phyloP scores from a whole-genome alignment of 2,888 invertebrate genomes.

The Myathropa florea region DNA sequence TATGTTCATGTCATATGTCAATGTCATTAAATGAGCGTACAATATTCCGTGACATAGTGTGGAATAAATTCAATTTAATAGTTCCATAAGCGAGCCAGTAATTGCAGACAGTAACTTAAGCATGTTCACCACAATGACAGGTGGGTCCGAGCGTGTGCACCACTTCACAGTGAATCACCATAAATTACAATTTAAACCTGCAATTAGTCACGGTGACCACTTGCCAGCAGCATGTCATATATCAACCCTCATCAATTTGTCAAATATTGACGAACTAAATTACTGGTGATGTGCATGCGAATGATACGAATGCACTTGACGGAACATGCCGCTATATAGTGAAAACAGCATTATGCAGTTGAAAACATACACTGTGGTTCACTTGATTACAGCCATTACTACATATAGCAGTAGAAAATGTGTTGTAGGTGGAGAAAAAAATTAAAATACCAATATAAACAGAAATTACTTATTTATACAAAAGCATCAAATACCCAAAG shows the following conservation, averaged over 20 bases:
- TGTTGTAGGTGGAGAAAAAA: too few relatives aligned
- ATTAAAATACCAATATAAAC: too few relatives aligned
- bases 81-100: conserved; percentile 25
- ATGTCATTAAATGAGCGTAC: conserved; percentile 13
- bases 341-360: too few relatives aligned
- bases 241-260: conserved; percentile 50
- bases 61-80: conserved; percentile 53
- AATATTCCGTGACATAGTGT: conserved; percentile 7
- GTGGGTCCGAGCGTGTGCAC: not conserved
- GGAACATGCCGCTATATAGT: too few relatives aligned
- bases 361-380: too few relatives aligned
- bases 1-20: conserved; percentile 1
- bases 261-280: conserved; percentile 46
- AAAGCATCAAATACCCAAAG: too few relatives aligned
- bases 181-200: conserved; percentile 42
- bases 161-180: conserved; percentile 27
- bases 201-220: conserved; percentile 31
- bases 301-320: not conserved
- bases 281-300: not conserved
- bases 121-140: not conserved
- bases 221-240: conserved; percentile 16
- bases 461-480: too few relatives aligned
- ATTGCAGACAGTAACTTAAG: conserved; percentile 20
- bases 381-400: too few relatives aligned
- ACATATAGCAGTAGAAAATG: too few relatives aligned